A percentile compares a stretch with the other conserved stretches of the same genome.
These are phyloP conservation scores for Megaleporinus macrocephalus DNA, from an alignment of 2,113 vertebrate genomes.

Conservation along the genomic window DNA sequence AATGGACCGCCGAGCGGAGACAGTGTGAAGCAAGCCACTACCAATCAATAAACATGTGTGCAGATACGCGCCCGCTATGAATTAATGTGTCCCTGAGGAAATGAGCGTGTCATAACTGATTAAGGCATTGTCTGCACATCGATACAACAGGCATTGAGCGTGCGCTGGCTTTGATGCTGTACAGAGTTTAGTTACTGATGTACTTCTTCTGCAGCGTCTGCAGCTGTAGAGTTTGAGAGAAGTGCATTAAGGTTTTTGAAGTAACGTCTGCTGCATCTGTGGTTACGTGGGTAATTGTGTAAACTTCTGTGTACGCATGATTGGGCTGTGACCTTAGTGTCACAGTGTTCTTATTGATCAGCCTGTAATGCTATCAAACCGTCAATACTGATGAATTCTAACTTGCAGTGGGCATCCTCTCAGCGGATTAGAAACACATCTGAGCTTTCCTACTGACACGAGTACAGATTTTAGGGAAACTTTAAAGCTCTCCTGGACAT, in stretches of 20 bases:
- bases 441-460: neutral
- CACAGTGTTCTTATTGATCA: neutral
- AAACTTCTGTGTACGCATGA: neutral
- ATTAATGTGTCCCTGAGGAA: constrained; percentile 73
- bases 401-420: constrained; percentile 1
- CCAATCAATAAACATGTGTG: constrained; percentile 75
- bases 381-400: neutral
- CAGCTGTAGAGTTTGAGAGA: neutral
- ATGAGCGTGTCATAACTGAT: constrained; percentile 70
- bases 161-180: neutral
- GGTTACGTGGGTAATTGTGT: neutral
- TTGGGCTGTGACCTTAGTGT: neutral
- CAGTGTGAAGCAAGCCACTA: constrained; percentile 26
- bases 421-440: neutral
- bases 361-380: neutral
- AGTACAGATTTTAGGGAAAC: no score
- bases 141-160: constrained; percentile 14
- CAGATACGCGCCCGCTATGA: constrained; percentile 68
- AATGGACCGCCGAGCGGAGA: constrained; percentile 57
- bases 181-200: neutral
- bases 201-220: neutral
- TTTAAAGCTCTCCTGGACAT: no score
- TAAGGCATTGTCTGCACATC: constrained; percentile 66
- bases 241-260: neutral
- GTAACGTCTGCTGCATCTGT: neutral